A percentile compares a stretch with the other conserved stretches of the same genome.
Conservation (phyloP, 2,113 vertebrate species). For the Alouatta palliata region DNA sequence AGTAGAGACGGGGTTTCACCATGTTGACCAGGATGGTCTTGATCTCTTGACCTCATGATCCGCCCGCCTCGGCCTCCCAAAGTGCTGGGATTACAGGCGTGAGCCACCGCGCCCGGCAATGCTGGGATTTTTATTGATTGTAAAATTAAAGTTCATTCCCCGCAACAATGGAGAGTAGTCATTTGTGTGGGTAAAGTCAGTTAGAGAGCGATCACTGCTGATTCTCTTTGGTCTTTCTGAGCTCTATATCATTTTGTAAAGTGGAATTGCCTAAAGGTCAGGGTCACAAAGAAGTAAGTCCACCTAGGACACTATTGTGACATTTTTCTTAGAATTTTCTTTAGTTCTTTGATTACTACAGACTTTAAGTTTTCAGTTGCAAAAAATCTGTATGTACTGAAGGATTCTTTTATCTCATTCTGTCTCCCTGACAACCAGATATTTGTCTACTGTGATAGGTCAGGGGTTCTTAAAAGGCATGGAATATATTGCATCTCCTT, state of each 20-base stretch:
- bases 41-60: too few species aligned
- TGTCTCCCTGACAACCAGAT: neutral
- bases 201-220: neutral
- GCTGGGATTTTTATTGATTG: neutral
- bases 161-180: accelerated
- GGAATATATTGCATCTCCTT: neutral
- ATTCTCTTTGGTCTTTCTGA: neutral
- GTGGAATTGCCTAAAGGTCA: neutral
- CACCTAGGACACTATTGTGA: neutral
- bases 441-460: neutral
- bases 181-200: neutral
- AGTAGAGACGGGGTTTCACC: too few species aligned
- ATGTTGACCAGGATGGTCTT: too few species aligned
- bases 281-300: neutral
- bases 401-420: neutral
- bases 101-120: too few species aligned
- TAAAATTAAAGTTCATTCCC: neutral
- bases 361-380: neutral
- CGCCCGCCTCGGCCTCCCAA: too few species aligned
- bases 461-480: neutral
- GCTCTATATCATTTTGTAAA: neutral
- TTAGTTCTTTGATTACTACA: neutral
- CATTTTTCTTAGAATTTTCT: conserved; percentile 4
- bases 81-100: too few species aligned
- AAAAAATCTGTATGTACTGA: neutral